A percentile compares a stretch with the other conserved stretches of the same genome.
Conservation (phyloP, 2,797 vertebrate species). For the Octomys mimax region DNA sequence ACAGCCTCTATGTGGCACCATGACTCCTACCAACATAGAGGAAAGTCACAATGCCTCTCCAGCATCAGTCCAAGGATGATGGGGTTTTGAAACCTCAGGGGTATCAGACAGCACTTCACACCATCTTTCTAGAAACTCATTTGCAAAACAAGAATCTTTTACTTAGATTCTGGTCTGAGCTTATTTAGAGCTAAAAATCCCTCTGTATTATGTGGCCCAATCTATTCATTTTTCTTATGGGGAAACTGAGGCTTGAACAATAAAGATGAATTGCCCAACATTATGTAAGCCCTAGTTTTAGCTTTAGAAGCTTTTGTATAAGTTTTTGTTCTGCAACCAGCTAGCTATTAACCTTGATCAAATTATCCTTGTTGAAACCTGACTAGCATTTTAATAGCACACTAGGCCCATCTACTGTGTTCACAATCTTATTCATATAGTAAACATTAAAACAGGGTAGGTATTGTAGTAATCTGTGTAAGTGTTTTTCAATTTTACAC, state of each 20-base stretch:
- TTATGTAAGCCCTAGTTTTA: not conserved
- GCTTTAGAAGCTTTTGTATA: not conserved
- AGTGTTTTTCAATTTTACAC: not conserved
- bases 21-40: not conserved
- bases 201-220: not conserved
- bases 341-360: not conserved
- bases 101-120: not conserved
- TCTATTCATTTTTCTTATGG: not conserved
- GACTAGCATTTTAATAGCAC: not conserved
- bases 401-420: not conserved
- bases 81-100: not conserved
- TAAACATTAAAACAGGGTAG: not conserved
- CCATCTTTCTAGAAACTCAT: not conserved
- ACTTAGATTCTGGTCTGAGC: slow-evolving; percentile 15
- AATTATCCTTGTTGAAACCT: not conserved
- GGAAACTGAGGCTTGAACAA: not conserved
- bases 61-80: not conserved
- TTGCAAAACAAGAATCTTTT: not conserved
- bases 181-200: not conserved
- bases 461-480: not conserved
- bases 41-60: not conserved
- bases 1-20: not conserved
- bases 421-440: not conserved
- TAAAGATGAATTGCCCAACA: not conserved
- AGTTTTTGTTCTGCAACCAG: not conserved